phyloP scores from a whole-genome alignment of 2,888 invertebrate genomes.

The Drosophila infuscata region DNA sequence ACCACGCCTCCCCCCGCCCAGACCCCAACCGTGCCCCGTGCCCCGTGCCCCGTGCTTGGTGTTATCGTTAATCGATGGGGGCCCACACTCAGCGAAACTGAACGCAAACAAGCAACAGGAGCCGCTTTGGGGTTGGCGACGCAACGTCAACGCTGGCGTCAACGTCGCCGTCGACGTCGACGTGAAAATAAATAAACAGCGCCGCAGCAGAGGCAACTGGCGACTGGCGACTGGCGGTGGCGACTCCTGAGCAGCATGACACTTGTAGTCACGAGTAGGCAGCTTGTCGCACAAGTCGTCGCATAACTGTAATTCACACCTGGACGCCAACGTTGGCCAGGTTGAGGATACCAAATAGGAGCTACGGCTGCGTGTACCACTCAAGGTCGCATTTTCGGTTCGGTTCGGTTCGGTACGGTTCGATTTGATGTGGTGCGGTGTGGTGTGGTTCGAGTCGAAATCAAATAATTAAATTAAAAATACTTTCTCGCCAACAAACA shows the following conservation, averaged over 20 bases:
- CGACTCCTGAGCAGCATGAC: conserved; percentile 70
- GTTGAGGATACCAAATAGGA: conserved; percentile 17
- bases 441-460: background rate
- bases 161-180: background rate
- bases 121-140: conserved; percentile 58
- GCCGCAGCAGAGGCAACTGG: conserved; percentile 16
- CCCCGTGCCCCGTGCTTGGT: conserved; percentile 26
- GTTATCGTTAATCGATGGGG: conserved; percentile 79
- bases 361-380: conserved; percentile 55
- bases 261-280: conserved; percentile 64
- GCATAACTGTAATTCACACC: conserved; percentile 61
- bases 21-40: background rate
- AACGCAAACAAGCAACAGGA: conserved; percentile 76
- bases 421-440: background rate
- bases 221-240: conserved; percentile 47
- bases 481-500: conserved; percentile 20
- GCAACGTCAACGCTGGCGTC: conserved; percentile 3
- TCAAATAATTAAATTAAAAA: conserved; percentile 50
- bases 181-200: conserved; percentile 23
- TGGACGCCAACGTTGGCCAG: conserved; percentile 30
- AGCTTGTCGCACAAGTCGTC: conserved; percentile 61
- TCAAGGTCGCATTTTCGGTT: conserved; percentile 42
- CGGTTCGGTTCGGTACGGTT: conserved; percentile 2
- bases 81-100: conserved; percentile 64
- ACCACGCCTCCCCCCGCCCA: background rate